A percentile compares a stretch with the other conserved stretches of the same genome.
phyloP scores from a whole-genome alignment of 2,113 vertebrate species.

The Camarhynchus parvulus region DNA sequence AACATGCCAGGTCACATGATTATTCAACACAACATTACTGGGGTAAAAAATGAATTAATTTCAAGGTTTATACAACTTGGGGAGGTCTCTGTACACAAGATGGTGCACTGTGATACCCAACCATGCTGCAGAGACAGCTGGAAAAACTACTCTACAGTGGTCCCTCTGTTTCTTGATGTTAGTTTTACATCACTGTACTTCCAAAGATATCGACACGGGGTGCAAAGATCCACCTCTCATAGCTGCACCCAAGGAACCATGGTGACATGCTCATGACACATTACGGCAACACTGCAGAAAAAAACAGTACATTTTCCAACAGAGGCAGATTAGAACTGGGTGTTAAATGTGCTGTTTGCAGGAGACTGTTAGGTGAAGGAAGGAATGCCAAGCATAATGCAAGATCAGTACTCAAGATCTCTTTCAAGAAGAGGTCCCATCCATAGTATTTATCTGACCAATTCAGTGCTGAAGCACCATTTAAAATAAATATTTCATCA shows the following conservation, averaged over 20 bases:
- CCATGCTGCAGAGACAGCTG: background rate
- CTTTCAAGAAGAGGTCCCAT: background rate
- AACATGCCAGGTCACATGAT: background rate
- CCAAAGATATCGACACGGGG: background rate
- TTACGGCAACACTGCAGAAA: background rate
- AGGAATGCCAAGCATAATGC: background rate
- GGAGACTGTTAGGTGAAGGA: background rate
- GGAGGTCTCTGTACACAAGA: background rate
- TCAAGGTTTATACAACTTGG: background rate
- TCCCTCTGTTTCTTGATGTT: accelerated
- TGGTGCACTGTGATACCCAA: background rate
- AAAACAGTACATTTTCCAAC: background rate
- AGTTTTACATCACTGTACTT: background rate
- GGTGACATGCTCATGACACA: accelerated
- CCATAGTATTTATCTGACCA: background rate
- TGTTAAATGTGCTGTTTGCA: background rate
- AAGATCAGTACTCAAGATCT: background rate
- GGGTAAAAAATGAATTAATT: background rate
- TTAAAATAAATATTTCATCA: slow-evolving; percentile 1
- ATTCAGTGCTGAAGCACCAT: background rate
- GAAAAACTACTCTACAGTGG: background rate
- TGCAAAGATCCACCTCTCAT: background rate
- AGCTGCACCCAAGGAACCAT: background rate
- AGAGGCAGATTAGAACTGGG: background rate
- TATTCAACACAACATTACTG: background rate